Conservation (phyloP, 2,113 vertebrate species). For the Pteronura brasiliensis region DNA sequence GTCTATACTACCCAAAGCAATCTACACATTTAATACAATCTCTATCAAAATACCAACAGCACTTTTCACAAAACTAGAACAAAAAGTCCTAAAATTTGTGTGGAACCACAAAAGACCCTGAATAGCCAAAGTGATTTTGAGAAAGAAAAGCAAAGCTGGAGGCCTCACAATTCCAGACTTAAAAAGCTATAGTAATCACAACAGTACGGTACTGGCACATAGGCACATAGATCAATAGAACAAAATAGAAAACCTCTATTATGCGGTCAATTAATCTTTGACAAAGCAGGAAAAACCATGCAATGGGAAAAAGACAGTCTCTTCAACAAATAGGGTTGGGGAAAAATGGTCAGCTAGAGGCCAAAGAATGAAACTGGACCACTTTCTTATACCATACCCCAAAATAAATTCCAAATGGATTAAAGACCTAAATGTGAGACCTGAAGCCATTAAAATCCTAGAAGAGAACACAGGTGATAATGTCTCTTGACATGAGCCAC, state of each 20-base stretch:
- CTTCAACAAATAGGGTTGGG: too few relatives aligned
- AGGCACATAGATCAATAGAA: not conserved
- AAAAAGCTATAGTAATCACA: not conserved
- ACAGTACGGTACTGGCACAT: not conserved
- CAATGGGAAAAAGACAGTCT: too few relatives aligned
- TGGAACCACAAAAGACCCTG: too few relatives aligned
- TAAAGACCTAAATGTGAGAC: not conserved
- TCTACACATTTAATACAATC: too few relatives aligned
- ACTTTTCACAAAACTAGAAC: too few relatives aligned
- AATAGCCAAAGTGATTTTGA: not conserved
- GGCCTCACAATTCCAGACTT: not conserved
- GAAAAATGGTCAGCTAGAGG: not conserved
- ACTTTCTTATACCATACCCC: too few relatives aligned
- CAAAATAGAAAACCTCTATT: not conserved
- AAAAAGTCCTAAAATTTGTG: too few relatives aligned
- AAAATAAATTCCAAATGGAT: not conserved
- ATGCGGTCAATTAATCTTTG: not conserved
- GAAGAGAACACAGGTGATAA: not conserved
- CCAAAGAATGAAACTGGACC: too few relatives aligned
- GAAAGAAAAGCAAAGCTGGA: not conserved
- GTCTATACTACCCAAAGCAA: too few relatives aligned
- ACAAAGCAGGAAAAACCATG: too few relatives aligned
- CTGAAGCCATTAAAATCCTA: not conserved
- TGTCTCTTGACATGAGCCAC: not conserved
- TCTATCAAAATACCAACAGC: too few relatives aligned